Percentiles rank a stretch among this genome's conserved stretches.
phyloP scores from a whole-genome alignment of 2,113 vertebrate genomes.

The Etheostoma cragini region DNA sequence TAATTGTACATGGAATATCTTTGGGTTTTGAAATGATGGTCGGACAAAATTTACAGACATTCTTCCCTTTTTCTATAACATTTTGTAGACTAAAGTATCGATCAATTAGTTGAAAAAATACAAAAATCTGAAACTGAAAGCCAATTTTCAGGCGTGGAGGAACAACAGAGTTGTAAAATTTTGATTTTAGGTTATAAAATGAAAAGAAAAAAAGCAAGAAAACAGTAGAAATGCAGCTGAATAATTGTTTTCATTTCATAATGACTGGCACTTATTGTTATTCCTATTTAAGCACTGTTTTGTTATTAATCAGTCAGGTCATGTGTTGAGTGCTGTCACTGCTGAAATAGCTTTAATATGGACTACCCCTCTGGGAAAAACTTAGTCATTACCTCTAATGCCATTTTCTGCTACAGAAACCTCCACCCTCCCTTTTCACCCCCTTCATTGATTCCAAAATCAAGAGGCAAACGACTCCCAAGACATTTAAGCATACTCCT shows the following conservation, averaged over 20 bases:
- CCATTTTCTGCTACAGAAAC: conserved; percentile 82
- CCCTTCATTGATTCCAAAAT: conserved; percentile 80
- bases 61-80: neutral
- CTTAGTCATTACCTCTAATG: conserved; percentile 86
- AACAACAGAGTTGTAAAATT: neutral
- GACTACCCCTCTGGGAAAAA: conserved; percentile 81
- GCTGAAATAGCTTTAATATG: conserved; percentile 82
- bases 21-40: neutral
- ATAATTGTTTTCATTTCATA: conserved; percentile 45
- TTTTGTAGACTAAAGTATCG: neutral
- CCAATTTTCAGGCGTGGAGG: neutral
- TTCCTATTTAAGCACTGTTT: conserved; percentile 73
- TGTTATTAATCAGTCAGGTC: conserved; percentile 82
- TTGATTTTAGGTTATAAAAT: conserved; percentile 1
- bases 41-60: no score
- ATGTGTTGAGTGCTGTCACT: conserved; percentile 79
- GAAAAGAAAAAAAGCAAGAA: neutral
- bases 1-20: neutral
- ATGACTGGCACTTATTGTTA: conserved; percentile 79
- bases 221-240: conserved; percentile 3
- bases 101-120: neutral
- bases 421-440: conserved; percentile 62
- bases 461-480: conserved; percentile 80
- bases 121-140: neutral
- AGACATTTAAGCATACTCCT: conserved; percentile 64